A percentile compares a stretch with the other conserved stretches of the same genome.
phyloP scores from a whole-genome alignment of 2,797 vertebrate species.

The Paratrypauchen microcephalus region DNA sequence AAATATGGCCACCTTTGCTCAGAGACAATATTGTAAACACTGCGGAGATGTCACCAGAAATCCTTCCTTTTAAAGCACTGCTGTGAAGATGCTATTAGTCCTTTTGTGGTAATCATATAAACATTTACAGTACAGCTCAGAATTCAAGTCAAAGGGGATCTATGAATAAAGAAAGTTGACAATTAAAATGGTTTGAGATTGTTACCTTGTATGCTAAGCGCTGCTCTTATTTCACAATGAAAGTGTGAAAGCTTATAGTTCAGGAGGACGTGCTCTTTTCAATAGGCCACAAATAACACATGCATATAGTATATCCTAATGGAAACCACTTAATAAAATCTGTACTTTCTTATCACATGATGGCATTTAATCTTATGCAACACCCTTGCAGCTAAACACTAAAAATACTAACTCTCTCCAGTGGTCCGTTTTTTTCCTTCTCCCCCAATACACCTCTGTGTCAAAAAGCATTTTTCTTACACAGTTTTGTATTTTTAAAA shows the following conservation, averaged over 20 bases:
- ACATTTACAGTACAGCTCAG: slow-evolving; percentile 56
- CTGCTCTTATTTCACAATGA: background rate
- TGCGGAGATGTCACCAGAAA: slow-evolving; percentile 16
- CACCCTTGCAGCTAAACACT: background rate
- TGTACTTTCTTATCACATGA: background rate
- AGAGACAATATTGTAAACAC: slow-evolving; percentile 31
- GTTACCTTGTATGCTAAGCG: background rate
- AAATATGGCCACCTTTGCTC: slow-evolving; percentile 35
- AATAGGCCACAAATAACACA: background rate
- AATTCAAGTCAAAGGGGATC: background rate
- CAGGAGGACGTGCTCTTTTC: background rate
- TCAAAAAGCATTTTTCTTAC: no score
- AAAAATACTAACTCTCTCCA: background rate
- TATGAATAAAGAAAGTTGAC: background rate
- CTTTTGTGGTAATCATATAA: slow-evolving; percentile 54
- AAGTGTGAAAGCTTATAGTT: no score
- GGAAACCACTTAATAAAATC: background rate
- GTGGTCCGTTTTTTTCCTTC: no score
- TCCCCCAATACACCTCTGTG: no score
- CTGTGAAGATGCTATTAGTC: slow-evolving; percentile 17
- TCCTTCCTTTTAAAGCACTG: slow-evolving; percentile 26
- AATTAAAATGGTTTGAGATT: background rate
- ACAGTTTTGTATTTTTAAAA: no score
- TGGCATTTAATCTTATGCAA: background rate
- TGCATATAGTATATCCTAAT: background rate